Evolutionary conservation across 2,113 vertebrate genomes (phyloP).

Genomic region (Syrmaticus mikado): DNA sequence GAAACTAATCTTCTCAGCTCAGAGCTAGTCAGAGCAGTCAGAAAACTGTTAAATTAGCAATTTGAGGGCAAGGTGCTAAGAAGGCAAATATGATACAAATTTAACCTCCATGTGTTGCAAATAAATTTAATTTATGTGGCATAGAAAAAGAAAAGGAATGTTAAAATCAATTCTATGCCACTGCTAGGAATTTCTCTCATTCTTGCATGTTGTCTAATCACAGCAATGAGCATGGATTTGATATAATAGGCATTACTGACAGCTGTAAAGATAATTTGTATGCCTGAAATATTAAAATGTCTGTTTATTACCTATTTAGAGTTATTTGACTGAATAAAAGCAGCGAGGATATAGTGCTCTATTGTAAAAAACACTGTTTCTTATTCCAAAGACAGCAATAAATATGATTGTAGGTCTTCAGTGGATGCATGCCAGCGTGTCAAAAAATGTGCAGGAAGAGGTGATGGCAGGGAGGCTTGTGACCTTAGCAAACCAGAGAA

Average conservation of each 20-base stretch:
- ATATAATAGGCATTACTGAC: not conserved
- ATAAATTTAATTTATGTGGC: conserved; percentile 11
- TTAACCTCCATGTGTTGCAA: conserved; percentile 15
- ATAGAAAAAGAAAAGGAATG: conserved; percentile 32
- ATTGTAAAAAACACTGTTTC: not conserved
- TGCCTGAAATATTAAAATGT: not conserved
- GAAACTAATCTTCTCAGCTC: not conserved
- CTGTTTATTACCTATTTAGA: not conserved
- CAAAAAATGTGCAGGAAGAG: not conserved
- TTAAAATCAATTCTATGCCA: not conserved
- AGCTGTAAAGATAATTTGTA: not conserved
- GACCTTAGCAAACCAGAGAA: not conserved
- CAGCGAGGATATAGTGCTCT: not conserved
- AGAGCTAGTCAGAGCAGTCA: conserved; percentile 13
- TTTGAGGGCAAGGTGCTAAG: conserved; percentile 32
- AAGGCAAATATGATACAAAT: conserved; percentile 27
- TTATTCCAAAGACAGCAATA: not conserved
- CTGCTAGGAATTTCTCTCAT: not conserved
- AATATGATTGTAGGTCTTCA: not conserved
- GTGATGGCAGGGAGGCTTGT: not conserved
- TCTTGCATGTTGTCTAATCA: not conserved
- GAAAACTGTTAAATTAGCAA: conserved; percentile 41
- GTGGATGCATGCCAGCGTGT: accelerated
- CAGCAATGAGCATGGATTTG: not conserved
- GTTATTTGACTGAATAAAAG: not conserved